Evolutionary conservation across 2,888 invertebrate species (phyloP), one percentile per base, ranked within the genome.

Genomic region (Branchipolynoe longqiensis): DNA sequence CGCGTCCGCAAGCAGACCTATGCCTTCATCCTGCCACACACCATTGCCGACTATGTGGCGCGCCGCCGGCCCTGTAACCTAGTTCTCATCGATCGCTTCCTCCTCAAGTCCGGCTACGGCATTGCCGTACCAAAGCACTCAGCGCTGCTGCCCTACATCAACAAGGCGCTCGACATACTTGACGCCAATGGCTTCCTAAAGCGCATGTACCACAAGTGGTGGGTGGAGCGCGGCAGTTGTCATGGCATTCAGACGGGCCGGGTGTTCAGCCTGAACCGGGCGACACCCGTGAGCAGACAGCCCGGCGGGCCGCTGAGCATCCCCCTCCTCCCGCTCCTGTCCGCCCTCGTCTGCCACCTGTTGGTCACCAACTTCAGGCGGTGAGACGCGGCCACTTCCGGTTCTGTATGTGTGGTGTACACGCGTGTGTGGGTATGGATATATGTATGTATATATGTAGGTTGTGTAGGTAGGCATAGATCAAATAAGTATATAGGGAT

Each of bases 1-100:
- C 54, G 83, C 56, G 88, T 84, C 1, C 54, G 86, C 0, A n/a
- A 56, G 28, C 73, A 85, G 62, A 86, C 85, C 31, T 89, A 86
- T 82, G 89, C 87, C 36, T 89, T 87, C 62, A 87, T 89, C 28
- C 84, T 89, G 22, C 89, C 89, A 3, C 62, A 84, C 82, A 88
- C 87, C 25, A 88, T 89, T 28, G 88, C 78, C 6, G 88, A 89
- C 31, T 89, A 89, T 58, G 82, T 89, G 28, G 69, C 87, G 0
- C 40, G 86, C 58, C 81, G 82, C 28, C 58, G 59, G 0, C 89
- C 89, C 1, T 89, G 89, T 83, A 88, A 89, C 64, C 82, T 89
- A 22, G 74, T 87, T 3, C 74, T 87, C 12, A 82, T 89, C 28
- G 88, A 85, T 22, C 59, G 74, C 33, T 87, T 88, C 64, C 62